Evolutionary conservation across 1,140 invertebrate genomes (phyloP).

Genomic region (Onthophagus taurus): DNA sequence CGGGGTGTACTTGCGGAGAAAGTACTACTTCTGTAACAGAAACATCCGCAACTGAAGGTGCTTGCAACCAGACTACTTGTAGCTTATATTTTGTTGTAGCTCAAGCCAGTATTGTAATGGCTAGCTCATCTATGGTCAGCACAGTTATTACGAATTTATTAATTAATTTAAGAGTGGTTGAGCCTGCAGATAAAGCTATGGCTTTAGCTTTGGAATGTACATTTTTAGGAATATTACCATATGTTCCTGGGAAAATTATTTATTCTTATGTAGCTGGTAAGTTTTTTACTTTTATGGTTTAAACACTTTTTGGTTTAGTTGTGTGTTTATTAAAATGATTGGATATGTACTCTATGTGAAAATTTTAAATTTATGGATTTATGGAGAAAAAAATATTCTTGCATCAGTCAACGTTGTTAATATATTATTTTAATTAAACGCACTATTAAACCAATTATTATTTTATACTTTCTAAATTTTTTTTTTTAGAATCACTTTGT

Average conservation of each 20-base stretch:
- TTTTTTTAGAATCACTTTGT: conserved; percentile 14
- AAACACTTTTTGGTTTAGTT: conserved; percentile 7
- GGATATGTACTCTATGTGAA: too few relatives aligned
- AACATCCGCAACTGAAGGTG: conserved; percentile 41
- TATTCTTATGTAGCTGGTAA: conserved; percentile 44
- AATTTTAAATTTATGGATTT: too few relatives aligned
- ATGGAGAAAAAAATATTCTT: too few relatives aligned
- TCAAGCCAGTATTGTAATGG: conserved; percentile 40
- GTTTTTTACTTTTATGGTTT: too few relatives aligned
- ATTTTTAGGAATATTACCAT: conserved; percentile 42
- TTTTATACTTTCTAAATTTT: conserved; percentile 3
- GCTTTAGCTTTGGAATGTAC: conserved; percentile 48
- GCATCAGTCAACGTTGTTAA: too few relatives aligned
- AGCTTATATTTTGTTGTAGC: conserved; percentile 44
- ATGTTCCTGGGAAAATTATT: conserved; percentile 45
- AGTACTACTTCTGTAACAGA: conserved; percentile 17
- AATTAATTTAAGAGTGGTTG: conserved; percentile 44
- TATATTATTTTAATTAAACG: too few relatives aligned
- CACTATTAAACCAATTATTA: too few relatives aligned
- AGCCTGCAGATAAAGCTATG: conserved; percentile 47
- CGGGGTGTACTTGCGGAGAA: conserved; percentile 43
- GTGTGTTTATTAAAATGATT: not conserved
- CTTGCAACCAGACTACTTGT: conserved; percentile 44
- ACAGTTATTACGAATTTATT: conserved; percentile 46
- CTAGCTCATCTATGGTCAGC: conserved; percentile 37